A percentile compares a stretch with the other conserved stretches of the same genome.
Conservation (phyloP, 2,797 vertebrate species). For the Rallus crepitans region DNA sequence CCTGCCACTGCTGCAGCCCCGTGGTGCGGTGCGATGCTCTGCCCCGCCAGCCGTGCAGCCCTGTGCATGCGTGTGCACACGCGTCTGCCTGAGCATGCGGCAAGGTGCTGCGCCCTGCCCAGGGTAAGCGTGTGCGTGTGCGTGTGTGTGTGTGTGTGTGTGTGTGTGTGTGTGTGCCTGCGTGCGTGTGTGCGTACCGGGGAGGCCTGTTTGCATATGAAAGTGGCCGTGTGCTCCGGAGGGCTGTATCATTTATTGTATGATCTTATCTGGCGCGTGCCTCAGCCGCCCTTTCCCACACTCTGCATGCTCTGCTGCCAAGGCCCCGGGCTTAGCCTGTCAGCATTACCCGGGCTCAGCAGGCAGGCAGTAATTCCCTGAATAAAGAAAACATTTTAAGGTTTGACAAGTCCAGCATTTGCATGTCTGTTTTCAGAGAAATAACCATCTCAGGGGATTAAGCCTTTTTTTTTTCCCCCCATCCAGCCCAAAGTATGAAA, state of each 20-base stretch:
- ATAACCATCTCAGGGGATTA: slow-evolving; percentile 86
- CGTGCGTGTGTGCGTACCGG: neutral
- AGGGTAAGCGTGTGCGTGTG: neutral
- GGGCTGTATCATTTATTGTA: slow-evolving; percentile 82
- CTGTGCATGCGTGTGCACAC: neutral
- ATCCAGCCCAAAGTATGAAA: slow-evolving; percentile 82
- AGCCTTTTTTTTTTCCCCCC: slow-evolving; percentile 43
- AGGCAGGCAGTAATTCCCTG: slow-evolving; percentile 88
- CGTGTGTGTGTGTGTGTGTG: neutral
- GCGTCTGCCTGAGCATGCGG: fast-evolving
- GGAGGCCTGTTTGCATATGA: slow-evolving; percentile 81
- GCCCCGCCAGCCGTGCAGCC: neutral
- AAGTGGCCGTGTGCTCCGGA: slow-evolving; percentile 77
- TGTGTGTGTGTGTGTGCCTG: neutral
- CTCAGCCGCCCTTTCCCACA: slow-evolving; percentile 90
- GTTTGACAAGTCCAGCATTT: slow-evolving; percentile 75
- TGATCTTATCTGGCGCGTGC: slow-evolving; percentile 89
- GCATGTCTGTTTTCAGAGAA: slow-evolving; percentile 87
- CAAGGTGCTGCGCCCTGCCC: slow-evolving; percentile 28
- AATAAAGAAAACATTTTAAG: slow-evolving; percentile 85
- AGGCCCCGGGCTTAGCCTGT: slow-evolving; percentile 80
- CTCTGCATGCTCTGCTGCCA: slow-evolving; percentile 84
- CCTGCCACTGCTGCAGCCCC: neutral
- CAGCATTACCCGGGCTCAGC: slow-evolving; percentile 85
- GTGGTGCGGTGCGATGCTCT: fast-evolving